Conservation (phyloP, 2,113 vertebrate species). For the Lagopus leucura region DNA sequence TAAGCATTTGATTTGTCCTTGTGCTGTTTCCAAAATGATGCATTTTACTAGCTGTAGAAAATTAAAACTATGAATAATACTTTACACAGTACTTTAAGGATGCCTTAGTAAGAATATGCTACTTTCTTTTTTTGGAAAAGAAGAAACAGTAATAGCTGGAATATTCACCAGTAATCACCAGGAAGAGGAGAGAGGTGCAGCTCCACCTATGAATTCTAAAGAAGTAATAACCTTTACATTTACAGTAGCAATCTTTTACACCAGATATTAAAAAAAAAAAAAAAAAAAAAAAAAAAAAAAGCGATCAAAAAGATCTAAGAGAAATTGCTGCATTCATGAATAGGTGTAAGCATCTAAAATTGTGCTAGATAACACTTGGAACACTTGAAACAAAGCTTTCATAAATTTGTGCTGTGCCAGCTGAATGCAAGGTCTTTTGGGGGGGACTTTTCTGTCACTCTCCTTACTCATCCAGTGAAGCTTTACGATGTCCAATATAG, state of each 20-base stretch:
- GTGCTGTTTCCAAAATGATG: not conserved
- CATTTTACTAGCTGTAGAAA: not conserved
- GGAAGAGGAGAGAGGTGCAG: not conserved
- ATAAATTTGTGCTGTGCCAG: not conserved
- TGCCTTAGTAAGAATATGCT: not conserved
- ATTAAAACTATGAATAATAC: not conserved
- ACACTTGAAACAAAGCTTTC: not conserved
- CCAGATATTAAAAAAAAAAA: not conserved
- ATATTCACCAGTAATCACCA: not conserved
- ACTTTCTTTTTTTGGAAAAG: not conserved
- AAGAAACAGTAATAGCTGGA: not conserved
- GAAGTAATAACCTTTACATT: not conserved
- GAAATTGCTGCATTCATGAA: not conserved
- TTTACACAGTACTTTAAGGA: not conserved
- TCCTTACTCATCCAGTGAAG: fast-evolving
- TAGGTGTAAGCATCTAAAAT: not conserved
- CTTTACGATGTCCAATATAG: not conserved
- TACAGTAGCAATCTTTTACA: not conserved
- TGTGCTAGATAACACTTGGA: not conserved
- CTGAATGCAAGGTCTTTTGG: not conserved
- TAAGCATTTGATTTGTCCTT: not conserved
- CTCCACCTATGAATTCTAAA: not conserved
- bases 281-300: not conserved
- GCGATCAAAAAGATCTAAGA: not conserved
- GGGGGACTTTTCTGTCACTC: not conserved